Conservation (phyloP, 2,888 invertebrate species). For the Ferrisia virgata region DNA sequence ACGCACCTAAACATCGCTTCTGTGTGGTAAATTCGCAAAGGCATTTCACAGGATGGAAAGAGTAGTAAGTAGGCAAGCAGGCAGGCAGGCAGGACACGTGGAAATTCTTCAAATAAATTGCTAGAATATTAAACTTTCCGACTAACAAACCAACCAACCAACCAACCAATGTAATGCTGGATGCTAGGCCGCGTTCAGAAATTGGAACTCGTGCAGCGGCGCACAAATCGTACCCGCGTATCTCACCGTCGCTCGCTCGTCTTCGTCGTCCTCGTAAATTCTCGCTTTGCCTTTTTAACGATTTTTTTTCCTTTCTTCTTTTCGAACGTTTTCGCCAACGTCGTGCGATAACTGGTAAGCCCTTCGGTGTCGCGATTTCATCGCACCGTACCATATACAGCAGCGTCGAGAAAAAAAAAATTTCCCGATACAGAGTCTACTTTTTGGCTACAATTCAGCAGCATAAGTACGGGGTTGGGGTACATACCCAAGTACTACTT, state of each 20-base stretch:
- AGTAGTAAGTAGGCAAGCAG: too few species aligned
- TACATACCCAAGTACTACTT: too few species aligned
- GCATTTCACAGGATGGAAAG: background rate
- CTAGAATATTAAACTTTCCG: background rate
- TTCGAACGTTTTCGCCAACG: background rate
- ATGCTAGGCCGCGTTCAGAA: background rate
- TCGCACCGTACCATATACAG: background rate
- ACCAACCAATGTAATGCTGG: too few species aligned
- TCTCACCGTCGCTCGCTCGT: too few species aligned
- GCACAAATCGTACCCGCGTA: conserved; percentile 6
- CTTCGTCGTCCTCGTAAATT: background rate
- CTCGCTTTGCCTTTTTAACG: background rate
- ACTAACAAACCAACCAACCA: too few species aligned
- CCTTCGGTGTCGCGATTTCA: background rate
- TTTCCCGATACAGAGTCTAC: too few species aligned
- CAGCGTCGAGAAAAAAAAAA: too few species aligned
- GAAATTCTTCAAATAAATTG: background rate
- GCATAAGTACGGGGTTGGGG: too few species aligned
- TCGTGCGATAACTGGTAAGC: too few species aligned
- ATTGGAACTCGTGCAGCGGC: background rate
- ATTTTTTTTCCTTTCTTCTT: background rate
- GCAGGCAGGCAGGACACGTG: background rate
- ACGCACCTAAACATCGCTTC: too few species aligned
- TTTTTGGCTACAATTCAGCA: background rate
- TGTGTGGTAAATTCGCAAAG: background rate